Evolutionary conservation across 2,888 invertebrate species (phyloP).

Genomic region (Clepsis dumicolana): DNA sequence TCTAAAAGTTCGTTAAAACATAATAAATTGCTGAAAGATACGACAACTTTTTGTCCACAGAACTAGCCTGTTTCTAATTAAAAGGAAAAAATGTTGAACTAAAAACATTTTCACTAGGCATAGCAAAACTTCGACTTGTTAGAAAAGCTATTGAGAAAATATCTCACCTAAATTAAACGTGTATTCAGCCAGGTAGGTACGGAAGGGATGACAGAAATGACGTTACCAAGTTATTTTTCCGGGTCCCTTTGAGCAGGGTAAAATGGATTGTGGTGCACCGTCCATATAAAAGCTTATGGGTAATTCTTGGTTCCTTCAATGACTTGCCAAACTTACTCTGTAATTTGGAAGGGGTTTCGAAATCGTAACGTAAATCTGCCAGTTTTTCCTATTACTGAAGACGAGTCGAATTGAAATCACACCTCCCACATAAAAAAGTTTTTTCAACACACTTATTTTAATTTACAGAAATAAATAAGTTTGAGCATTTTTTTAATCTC

Average conservation of each 20-base stretch:
- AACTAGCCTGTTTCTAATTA: too few species aligned
- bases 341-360: not conserved
- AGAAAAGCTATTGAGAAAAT: not conserved
- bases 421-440: too few species aligned
- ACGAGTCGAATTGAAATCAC: not conserved
- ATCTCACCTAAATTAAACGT: conserved; percentile 27
- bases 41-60: too few species aligned
- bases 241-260: conserved; percentile 33
- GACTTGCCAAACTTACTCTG: conserved; percentile 12
- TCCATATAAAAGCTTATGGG: conserved; percentile 30
- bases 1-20: too few species aligned
- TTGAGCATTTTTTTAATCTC: too few species aligned
- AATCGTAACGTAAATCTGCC: not conserved
- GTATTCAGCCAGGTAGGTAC: conserved; percentile 31
- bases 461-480: too few species aligned
- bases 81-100: too few species aligned
- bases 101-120: not conserved
- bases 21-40: too few species aligned
- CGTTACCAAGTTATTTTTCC: conserved; percentile 37
- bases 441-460: too few species aligned
- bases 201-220: conserved; percentile 34
- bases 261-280: conserved; percentile 18
- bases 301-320: conserved; percentile 28
- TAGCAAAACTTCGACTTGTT: not conserved
- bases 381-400: not conserved